These are phyloP conservation scores for Aleiodes sp. DNA, from an alignment of 1,140 invertebrate species.

Conservation along the genomic window DNA sequence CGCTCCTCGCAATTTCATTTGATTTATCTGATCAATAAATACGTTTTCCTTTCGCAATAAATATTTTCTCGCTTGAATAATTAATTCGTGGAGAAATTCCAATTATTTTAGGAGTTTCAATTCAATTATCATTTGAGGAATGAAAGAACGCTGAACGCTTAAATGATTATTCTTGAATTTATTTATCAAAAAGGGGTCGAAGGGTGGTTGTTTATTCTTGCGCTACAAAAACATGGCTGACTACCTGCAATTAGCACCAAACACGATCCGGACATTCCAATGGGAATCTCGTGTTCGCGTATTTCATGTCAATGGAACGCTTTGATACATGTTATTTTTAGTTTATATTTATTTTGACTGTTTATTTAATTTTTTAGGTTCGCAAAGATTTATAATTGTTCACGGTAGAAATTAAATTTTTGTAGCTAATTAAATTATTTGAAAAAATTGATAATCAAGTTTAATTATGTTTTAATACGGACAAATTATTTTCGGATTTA, in stretches of 20 bases:
- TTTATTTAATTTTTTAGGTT: too few species aligned
- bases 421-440: neutral
- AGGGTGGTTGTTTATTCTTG: neutral
- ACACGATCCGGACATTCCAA: neutral
- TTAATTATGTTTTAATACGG: too few species aligned
- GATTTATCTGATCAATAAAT: too few species aligned
- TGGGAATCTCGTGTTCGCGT: neutral
- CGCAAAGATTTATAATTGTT: neutral
- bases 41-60: too few species aligned
- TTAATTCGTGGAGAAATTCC: too few species aligned
- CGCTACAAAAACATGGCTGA: neutral
- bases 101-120: too few species aligned
- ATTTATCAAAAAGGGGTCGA: neutral
- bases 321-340: neutral
- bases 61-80: too few species aligned
- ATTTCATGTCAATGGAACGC: neutral
- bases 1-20: too few species aligned
- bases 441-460: neutral
- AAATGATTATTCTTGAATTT: neutral
- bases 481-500: neutral
- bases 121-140: too few species aligned
- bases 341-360: too few species aligned
- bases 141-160: too few species aligned
- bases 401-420: neutral
- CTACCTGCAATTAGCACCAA: neutral